phyloP scores from a whole-genome alignment of 2,113 vertebrate species.

The Triplophysa dalaica region DNA sequence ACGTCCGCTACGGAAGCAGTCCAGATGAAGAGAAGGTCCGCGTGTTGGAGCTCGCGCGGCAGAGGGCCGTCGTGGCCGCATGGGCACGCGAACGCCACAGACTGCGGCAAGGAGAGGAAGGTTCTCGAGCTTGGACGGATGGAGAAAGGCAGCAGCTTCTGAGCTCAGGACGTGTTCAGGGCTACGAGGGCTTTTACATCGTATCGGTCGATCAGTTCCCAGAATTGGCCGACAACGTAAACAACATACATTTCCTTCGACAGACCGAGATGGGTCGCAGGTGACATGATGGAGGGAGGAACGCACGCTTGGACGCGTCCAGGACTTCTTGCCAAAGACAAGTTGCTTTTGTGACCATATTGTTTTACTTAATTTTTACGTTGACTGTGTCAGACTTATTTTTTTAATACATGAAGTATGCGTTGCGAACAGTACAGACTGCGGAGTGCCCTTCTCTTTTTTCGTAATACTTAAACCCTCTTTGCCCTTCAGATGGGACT shows the following conservation, averaged over 20 bases:
- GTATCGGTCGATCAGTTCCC: constrained; percentile 96
- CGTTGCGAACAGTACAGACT: constrained; percentile 74
- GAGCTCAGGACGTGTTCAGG: constrained; percentile 86
- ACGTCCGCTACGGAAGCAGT: constrained; percentile 91
- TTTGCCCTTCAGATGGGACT: constrained; percentile 82
- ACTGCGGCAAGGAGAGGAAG: constrained; percentile 93
- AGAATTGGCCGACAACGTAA: constrained; percentile 94
- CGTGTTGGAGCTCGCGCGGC: constrained; percentile 87
- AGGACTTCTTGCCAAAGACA: constrained; percentile 99
- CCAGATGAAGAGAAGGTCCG: constrained; percentile 91
- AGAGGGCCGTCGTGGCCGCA: constrained; percentile 84
- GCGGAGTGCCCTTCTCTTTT: constrained; percentile 75
- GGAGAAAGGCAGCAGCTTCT: constrained; percentile 94
- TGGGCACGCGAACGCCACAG: constrained; percentile 92
- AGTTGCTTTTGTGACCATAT: constrained; percentile 88
- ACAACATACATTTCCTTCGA: constrained; percentile 98
- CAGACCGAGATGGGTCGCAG: constrained; percentile 99
- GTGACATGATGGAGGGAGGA: constrained; percentile 83
- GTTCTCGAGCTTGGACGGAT: constrained; percentile 91
- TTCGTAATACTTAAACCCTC: constrained; percentile 76
- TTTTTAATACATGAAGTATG: constrained; percentile 65
- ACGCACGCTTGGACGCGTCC: constrained; percentile 53
- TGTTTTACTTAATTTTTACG: constrained; percentile 70
- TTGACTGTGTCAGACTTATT: constrained; percentile 70
- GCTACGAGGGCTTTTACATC: constrained; percentile 94